phyloP scores from a whole-genome alignment of 2,888 invertebrate species.

The Aspidiotus rigidus region DNA sequence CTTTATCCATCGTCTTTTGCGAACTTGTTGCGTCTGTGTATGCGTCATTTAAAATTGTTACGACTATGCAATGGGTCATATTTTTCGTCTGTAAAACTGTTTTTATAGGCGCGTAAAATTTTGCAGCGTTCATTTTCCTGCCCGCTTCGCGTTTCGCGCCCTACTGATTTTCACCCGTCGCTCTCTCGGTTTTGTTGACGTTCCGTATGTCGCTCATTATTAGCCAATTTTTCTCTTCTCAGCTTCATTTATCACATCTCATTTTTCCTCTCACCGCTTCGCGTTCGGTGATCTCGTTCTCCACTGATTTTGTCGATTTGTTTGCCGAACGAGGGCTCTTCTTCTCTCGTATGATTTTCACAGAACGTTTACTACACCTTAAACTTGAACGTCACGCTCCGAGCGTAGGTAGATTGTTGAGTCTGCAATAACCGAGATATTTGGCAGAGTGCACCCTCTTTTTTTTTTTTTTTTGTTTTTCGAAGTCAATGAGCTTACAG shows the following conservation, averaged over 20 bases:
- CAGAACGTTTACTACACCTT: no score
- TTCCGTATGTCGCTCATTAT: slow-evolving; percentile 20
- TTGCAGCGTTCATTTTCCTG: slow-evolving; percentile 26
- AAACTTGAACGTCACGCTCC: no score
- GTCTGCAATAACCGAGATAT: no score
- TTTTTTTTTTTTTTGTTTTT: neutral
- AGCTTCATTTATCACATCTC: slow-evolving; percentile 16
- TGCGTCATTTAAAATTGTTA: slow-evolving; percentile 32
- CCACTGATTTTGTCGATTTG: slow-evolving; percentile 9
- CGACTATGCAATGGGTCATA: slow-evolving; percentile 33
- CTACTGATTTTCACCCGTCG: slow-evolving; percentile 4
- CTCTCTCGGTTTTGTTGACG: neutral
- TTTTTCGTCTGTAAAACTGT: slow-evolving; percentile 25
- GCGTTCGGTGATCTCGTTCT: slow-evolving; percentile 7
- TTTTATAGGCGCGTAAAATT: slow-evolving; percentile 34
- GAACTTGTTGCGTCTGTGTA: slow-evolving; percentile 25
- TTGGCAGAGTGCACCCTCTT: no score
- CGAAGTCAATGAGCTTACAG: neutral
- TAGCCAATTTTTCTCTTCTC: slow-evolving; percentile 21
- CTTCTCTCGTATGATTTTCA: no score
- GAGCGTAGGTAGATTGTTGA: no score
- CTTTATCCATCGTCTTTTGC: slow-evolving; percentile 7
- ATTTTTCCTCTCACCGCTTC: neutral
- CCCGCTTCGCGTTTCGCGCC: slow-evolving; percentile 3
- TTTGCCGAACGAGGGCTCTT: neutral